Evolutionary conservation across 2,113 vertebrate species (phyloP).

Genomic region (Sinocyclocheilus anshuiensis): DNA sequence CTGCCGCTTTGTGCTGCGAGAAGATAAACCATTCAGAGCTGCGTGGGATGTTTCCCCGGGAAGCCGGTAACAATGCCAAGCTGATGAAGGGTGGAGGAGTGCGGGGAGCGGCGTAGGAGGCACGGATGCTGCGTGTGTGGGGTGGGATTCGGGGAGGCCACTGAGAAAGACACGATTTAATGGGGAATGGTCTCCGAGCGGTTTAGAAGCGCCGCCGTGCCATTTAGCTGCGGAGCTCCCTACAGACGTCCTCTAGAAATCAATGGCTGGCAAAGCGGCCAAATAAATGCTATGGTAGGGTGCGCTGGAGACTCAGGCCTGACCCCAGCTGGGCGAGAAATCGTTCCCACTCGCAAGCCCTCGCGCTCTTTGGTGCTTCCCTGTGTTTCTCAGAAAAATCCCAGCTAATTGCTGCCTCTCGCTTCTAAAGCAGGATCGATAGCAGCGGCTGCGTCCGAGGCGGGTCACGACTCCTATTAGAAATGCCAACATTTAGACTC

Average conservation of each 20-base stretch:
- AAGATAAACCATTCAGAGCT: constrained; percentile 64
- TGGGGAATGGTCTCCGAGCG: constrained; percentile 8
- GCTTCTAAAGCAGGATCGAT: constrained; percentile 55
- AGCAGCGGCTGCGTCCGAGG: neutral
- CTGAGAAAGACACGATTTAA: constrained; percentile 36
- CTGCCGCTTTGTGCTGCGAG: constrained; percentile 62
- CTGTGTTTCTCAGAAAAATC: constrained; percentile 31
- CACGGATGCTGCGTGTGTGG: neutral
- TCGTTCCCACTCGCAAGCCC: constrained; percentile 14
- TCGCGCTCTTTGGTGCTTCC: too few relatives aligned
- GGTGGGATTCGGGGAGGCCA: neutral
- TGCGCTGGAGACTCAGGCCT: neutral
- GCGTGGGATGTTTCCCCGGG: constrained; percentile 60
- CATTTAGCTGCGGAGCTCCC: constrained; percentile 59
- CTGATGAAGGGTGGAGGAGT: constrained; percentile 26
- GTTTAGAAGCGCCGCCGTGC: constrained; percentile 26
- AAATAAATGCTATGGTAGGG: constrained; percentile 54
- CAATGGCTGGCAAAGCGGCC: constrained; percentile 46
- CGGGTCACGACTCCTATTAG: constrained; percentile 39
- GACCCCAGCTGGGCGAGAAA: constrained; percentile 6
- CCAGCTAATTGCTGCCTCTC: constrained; percentile 54
- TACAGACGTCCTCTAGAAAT: constrained; percentile 53
- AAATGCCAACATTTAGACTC: constrained; percentile 57
- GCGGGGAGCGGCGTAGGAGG: neutral
- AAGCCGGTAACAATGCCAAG: constrained; percentile 56